A percentile compares a stretch with the other conserved stretches of the same genome.
Evolutionary conservation across 2,797 vertebrate species (phyloP).

Genomic region (Ptychobarbus kaznakovi): DNA sequence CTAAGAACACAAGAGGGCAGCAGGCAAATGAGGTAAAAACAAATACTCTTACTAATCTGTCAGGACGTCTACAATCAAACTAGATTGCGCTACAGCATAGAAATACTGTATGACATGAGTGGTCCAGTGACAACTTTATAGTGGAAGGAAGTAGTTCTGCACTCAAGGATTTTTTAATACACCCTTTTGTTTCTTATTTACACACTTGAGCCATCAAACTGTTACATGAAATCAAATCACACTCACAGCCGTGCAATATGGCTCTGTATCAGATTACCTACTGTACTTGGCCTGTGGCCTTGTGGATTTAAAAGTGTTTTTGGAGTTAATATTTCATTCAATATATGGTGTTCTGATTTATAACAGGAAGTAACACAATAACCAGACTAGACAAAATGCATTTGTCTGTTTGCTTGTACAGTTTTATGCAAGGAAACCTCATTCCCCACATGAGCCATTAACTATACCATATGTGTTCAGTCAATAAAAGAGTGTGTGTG

Average conservation of each 20-base stretch:
- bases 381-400: neutral
- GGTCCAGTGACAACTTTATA: neutral
- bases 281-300: neutral
- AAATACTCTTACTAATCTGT: neutral
- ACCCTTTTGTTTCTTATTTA: neutral
- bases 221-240: neutral
- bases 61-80: neutral
- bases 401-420: constrained; percentile 17
- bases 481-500: constrained; percentile 53
- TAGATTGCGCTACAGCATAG: neutral
- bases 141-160: neutral
- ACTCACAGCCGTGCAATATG: neutral
- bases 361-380: constrained; percentile 34
- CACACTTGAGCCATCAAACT: neutral
- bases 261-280: neutral
- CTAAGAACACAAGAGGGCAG: constrained; percentile 41
- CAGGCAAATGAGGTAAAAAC: neutral
- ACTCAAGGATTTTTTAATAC: neutral
- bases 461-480: neutral
- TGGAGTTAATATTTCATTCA: constrained; percentile 1
- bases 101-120: neutral
- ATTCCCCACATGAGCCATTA: constrained; percentile 24
- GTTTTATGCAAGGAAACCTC: constrained; percentile 23
- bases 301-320: neutral
- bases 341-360: constrained; percentile 33